These are phyloP conservation scores for Lytechinus variegatus DNA, from an alignment of 35 echinoderm and acorn worm genomes.

Conservation along the genomic window DNA sequence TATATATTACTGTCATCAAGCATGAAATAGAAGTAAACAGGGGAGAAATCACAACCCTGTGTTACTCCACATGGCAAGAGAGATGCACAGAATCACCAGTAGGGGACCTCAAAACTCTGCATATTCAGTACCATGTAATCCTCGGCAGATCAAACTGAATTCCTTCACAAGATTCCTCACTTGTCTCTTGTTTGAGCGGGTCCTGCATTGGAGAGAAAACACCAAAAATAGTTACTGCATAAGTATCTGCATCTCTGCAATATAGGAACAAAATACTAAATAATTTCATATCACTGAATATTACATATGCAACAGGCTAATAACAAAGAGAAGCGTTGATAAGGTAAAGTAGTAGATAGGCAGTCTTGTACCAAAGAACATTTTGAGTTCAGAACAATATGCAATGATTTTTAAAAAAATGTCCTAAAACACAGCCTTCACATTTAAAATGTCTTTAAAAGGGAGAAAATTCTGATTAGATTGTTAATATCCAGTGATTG, in stretches of 20 bases:
- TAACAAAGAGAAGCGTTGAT: too few species aligned
- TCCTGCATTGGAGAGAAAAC: slow-evolving; percentile 60
- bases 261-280: too few species aligned
- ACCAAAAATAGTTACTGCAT: neutral
- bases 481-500: too few species aligned
- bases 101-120: slow-evolving; percentile 64
- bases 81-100: neutral
- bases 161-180: slow-evolving; percentile 79
- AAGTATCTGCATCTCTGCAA: neutral
- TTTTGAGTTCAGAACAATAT: too few species aligned
- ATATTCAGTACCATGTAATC: slow-evolving; percentile 91
- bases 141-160: slow-evolving; percentile 89
- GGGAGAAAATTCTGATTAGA: too few species aligned
- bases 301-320: too few species aligned
- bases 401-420: too few species aligned
- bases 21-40: neutral
- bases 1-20: neutral
- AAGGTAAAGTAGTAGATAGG: too few species aligned
- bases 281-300: too few species aligned
- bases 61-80: neutral
- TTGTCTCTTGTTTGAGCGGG: slow-evolving; percentile 82
- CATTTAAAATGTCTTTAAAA: too few species aligned
- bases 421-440: too few species aligned
- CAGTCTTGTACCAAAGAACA: too few species aligned
- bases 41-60: neutral